Evolutionary conservation across 2,888 invertebrate species (phyloP).

Genomic region (Junonia oenone): DNA sequence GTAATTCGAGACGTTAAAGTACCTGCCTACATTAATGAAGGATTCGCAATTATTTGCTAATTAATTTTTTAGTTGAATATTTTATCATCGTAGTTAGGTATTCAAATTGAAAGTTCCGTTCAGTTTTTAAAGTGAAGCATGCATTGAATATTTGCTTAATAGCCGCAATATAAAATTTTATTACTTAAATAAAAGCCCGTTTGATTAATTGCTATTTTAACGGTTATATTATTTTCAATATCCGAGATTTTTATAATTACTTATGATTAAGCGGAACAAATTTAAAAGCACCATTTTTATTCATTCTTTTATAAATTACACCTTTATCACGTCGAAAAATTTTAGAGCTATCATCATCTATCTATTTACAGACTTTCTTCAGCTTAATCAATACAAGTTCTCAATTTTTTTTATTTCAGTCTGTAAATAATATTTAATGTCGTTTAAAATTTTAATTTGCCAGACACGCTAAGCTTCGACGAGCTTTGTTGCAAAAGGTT

Average conservation of each 20-base stretch:
- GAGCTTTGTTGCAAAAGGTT: slow-evolving; percentile 39
- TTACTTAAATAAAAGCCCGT: slow-evolving; percentile 22
- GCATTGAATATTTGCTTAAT: slow-evolving; percentile 21
- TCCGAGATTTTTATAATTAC: slow-evolving; percentile 12
- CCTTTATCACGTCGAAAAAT: background rate
- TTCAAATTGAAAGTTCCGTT: slow-evolving; percentile 13
- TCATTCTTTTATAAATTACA: background rate
- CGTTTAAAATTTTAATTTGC: background rate
- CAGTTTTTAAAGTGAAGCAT: slow-evolving; percentile 12
- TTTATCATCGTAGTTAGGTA: background rate
- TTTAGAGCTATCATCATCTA: too few relatives aligned
- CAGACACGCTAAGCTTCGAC: background rate
- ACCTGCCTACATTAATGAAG: background rate
- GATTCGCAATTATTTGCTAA: slow-evolving; percentile 10
- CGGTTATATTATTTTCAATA: slow-evolving; percentile 12
- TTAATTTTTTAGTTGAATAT: slow-evolving; percentile 14
- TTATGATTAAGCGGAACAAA: slow-evolving; percentile 12
- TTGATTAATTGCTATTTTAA: slow-evolving; percentile 28
- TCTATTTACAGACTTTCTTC: too few relatives aligned
- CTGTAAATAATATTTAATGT: background rate
- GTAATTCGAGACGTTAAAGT: too few relatives aligned
- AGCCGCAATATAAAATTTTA: slow-evolving; percentile 17
- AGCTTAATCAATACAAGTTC: too few relatives aligned
- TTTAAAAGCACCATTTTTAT: slow-evolving; percentile 10
- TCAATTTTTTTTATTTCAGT: background rate